Base-by-base conservation (phyloP, 2,113 vertebrate genomes). In the Rana temporaria region DNA sequence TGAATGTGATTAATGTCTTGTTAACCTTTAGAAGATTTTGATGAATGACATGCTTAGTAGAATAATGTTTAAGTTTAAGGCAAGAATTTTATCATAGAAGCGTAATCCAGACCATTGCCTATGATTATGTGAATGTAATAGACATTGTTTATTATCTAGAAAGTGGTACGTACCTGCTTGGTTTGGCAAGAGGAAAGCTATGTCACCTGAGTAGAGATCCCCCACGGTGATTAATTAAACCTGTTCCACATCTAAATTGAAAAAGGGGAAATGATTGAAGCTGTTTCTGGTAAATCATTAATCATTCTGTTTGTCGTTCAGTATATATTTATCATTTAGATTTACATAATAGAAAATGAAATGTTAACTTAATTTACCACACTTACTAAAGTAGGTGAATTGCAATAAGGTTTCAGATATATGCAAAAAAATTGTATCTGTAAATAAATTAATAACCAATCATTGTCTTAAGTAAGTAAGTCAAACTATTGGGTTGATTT, bases 1-100 rank as follows among this genome's bases (percentile, higher is more conserved):
- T 68, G n/a, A 79, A 69, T 42, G 30, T 68, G 65, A 79, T 69
- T 59, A 55, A 79, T 79, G 64, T 55, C 77, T 68, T 57, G 77
- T 67, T 79, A 68, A 69, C 30, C 65, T 79, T 66, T 64, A 78
- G 75, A 15, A 19, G 42, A 67, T 17, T 67, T 34, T 78, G 76
- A 78, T 65, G 63, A 30, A 78, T 78, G 30, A 66, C 65, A 38
- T 63, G 52, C 53, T 78, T 55, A 56, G 63, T 56, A 26, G 18
- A 66, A 66, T 34, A 56, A 65, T 55, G 18, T 78, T 52, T 55
- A 56, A 30, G 3, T 30, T 30, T 30, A 30, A 30, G 26, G 26
- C 26, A 30, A n/a, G 18, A 14, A 55, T 78, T 64, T 66, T 34
- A 78, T 55, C 62, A 53, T 20, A 26, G 15, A 78, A 78, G 16